Evolutionary conservation across 1,140 invertebrate species (phyloP).

Genomic region (Galleria mellonella): DNA sequence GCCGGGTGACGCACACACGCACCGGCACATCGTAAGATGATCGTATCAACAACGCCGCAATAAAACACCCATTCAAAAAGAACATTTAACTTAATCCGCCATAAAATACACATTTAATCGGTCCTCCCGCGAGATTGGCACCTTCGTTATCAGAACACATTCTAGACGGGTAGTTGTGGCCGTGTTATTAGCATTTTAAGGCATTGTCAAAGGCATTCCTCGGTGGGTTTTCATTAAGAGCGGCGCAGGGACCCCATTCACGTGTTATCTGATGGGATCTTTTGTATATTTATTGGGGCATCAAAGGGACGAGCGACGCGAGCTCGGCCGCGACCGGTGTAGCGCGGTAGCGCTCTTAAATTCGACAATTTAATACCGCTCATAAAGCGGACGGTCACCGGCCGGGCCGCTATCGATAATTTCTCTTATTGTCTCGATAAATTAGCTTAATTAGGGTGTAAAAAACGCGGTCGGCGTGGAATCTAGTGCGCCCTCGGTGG

Average conservation of each 20-base stretch:
- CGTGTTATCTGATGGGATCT: slow-evolving; percentile 52
- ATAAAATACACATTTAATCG: slow-evolving; percentile 43
- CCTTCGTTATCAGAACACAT: slow-evolving; percentile 34
- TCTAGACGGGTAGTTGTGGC: slow-evolving; percentile 20
- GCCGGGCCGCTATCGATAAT: slow-evolving; percentile 40
- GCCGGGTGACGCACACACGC: too few species aligned
- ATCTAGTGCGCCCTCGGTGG: slow-evolving; percentile 56
- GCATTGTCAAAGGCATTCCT: slow-evolving; percentile 21
- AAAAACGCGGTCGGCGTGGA: slow-evolving; percentile 48
- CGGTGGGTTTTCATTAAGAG: slow-evolving; percentile 22
- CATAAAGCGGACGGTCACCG: slow-evolving; percentile 54
- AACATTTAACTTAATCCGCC: slow-evolving; percentile 19
- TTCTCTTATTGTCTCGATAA: slow-evolving; percentile 67
- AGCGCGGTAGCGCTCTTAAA: slow-evolving; percentile 60
- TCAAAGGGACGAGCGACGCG: slow-evolving; percentile 13
- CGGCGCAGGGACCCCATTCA: slow-evolving; percentile 18
- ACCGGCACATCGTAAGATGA: too few species aligned
- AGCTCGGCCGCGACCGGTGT: slow-evolving; percentile 23
- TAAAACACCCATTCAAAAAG: slow-evolving; percentile 16
- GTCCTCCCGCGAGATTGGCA: slow-evolving; percentile 24
- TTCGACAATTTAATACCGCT: slow-evolving; percentile 54
- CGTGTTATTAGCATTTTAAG: slow-evolving; percentile 26
- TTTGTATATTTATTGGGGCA: slow-evolving; percentile 52
- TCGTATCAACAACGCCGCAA: slow-evolving; percentile 5
- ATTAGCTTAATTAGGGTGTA: slow-evolving; percentile 71